These are phyloP conservation scores for Aphis gossypii DNA, from an alignment of 1,140 invertebrate genomes.

Conservation along the genomic window DNA sequence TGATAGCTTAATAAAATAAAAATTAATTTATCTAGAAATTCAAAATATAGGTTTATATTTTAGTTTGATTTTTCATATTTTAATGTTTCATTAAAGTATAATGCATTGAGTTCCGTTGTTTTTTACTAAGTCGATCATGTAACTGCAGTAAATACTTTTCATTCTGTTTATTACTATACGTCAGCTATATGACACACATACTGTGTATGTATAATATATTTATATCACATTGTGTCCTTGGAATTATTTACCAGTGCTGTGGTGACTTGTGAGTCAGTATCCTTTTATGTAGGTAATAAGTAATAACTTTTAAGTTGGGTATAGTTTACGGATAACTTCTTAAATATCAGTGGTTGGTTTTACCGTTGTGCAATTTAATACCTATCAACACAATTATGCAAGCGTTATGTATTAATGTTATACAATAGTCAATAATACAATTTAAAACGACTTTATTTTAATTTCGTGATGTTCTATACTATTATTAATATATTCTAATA, in stretches of 20 bases:
- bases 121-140: not conserved
- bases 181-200: not conserved
- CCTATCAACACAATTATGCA: not conserved
- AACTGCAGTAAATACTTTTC: not conserved
- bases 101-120: not conserved
- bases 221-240: not conserved
- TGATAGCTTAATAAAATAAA: not conserved
- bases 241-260: not conserved
- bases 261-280: not conserved
- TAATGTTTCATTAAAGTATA: not conserved
- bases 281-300: not conserved
- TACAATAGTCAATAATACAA: not conserved
- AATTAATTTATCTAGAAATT: not conserved
- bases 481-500: too few relatives aligned
- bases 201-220: not conserved
- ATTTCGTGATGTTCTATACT: not conserved
- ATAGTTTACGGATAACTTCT: not conserved
- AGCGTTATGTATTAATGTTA: not conserved
- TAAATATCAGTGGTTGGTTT: not conserved
- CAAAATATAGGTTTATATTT: not conserved
- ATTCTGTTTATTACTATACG: not conserved
- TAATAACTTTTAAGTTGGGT: not conserved
- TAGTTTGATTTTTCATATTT: not conserved
- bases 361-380: not conserved
- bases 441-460: constrained; percentile 1